Evolutionary conservation across 2,113 vertebrate species (phyloP).

Genomic region (Bubalus kerabau): DNA sequence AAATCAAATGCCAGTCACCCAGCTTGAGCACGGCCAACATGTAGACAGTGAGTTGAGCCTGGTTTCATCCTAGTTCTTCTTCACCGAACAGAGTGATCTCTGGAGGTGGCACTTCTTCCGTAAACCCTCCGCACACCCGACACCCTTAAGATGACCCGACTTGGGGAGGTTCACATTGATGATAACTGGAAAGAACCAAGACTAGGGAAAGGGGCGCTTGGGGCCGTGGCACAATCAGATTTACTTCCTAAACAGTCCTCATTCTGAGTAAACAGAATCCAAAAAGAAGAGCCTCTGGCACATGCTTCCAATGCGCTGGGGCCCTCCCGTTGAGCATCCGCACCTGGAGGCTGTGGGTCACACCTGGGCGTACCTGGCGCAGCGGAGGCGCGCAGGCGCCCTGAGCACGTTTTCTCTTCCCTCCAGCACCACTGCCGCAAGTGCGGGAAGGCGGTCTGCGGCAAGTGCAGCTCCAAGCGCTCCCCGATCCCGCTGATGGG

Average conservation of each 20-base stretch:
- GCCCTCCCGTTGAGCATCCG: background rate
- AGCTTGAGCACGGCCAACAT: background rate
- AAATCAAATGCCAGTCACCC: background rate
- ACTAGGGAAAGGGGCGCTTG: background rate
- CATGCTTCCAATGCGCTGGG: background rate
- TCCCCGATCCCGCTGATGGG: constrained; percentile 98
- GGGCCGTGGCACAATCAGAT: background rate
- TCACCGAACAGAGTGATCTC: background rate
- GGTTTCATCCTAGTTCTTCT: background rate
- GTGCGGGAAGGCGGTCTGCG: constrained; percentile 95
- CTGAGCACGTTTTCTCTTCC: background rate
- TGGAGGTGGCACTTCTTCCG: background rate
- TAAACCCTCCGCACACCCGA: background rate
- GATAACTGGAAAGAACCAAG: background rate
- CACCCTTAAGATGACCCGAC: background rate
- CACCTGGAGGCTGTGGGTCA: accelerated
- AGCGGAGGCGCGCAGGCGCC: accelerated
- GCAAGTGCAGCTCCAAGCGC: constrained; percentile 95
- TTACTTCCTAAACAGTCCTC: background rate
- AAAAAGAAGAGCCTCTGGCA: background rate
- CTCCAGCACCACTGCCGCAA: constrained; percentile 97
- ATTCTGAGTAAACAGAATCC: background rate
- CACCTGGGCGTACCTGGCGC: accelerated
- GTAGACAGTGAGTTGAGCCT: background rate
- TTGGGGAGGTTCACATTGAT: background rate